Evolutionary conservation across 2,797 vertebrate genomes (phyloP).

Genomic region (Carduelis carduelis): DNA sequence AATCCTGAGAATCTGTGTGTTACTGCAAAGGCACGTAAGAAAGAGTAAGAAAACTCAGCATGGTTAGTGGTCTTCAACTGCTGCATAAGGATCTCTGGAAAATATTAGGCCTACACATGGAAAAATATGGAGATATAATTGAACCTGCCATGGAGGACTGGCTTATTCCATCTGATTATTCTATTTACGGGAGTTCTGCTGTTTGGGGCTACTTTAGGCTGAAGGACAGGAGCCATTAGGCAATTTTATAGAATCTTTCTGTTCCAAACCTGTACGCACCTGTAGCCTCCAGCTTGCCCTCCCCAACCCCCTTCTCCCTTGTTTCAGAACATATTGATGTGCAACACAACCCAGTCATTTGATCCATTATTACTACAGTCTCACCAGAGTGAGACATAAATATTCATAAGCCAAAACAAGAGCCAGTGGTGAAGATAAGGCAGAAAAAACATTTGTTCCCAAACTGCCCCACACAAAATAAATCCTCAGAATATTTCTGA

Average conservation of each 20-base stretch:
- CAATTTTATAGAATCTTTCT: background rate
- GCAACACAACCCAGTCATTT: background rate
- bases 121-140: fast-evolving
- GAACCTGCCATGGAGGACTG: background rate
- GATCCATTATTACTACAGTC: background rate
- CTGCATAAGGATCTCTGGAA: background rate
- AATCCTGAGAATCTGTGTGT: background rate
- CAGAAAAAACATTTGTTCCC: background rate
- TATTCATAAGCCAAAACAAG: background rate
- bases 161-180: background rate
- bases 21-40: background rate
- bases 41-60: background rate
- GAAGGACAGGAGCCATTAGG: background rate
- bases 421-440: background rate
- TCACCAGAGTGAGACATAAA: background rate
- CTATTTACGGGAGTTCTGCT: background rate
- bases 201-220: background rate
- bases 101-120: background rate
- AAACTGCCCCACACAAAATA: background rate
- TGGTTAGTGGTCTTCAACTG: background rate
- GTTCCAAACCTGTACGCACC: background rate
- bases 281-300: background rate
- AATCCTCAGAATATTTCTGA: background rate
- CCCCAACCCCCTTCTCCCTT: fast-evolving
- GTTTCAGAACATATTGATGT: background rate